Conservation (phyloP, 2,888 invertebrate species). For the Microplitis deprimator region DNA sequence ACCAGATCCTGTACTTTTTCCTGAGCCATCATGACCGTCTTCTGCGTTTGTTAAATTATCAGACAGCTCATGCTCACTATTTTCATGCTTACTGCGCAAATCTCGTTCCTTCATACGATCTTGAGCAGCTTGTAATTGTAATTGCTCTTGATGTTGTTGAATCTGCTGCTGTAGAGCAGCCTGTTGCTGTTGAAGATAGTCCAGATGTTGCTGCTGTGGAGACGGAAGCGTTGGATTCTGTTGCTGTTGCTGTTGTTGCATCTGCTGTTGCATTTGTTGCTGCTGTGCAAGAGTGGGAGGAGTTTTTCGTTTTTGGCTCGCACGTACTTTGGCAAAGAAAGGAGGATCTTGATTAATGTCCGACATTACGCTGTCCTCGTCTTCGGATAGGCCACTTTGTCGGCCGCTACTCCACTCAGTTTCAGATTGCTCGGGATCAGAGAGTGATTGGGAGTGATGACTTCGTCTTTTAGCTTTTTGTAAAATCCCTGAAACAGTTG, state of each 20-base stretch:
- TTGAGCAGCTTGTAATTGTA: constrained; percentile 64
- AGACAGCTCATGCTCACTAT: constrained; percentile 76
- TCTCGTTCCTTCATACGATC: constrained; percentile 63
- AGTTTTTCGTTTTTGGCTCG: constrained; percentile 69
- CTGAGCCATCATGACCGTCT: constrained; percentile 73
- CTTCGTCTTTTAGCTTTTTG: constrained; percentile 86
- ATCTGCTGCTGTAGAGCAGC: constrained; percentile 64
- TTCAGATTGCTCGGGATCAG: constrained; percentile 85
- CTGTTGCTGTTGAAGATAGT: constrained; percentile 69
- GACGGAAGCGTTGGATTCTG: constrained; percentile 49
- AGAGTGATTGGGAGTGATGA: constrained; percentile 76
- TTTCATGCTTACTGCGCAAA: constrained; percentile 71
- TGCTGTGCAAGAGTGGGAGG: constrained; percentile 43
- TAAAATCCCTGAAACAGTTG: constrained; percentile 87
- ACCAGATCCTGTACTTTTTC: constrained; percentile 76
- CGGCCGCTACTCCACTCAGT: constrained; percentile 82
- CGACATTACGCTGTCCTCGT: constrained; percentile 80
- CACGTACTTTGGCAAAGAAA: constrained; percentile 78
- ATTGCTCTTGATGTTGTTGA: constrained; percentile 62
- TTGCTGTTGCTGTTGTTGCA: constrained; percentile 46
- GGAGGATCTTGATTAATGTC: constrained; percentile 78
- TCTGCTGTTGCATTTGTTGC: constrained; percentile 41
- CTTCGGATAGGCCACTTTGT: constrained; percentile 80
- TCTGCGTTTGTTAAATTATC: constrained; percentile 75
- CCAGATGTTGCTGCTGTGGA: constrained; percentile 69